Evolutionary conservation across 1,140 invertebrate species (phyloP).

Genomic region (Monochamus saltuarius): DNA sequence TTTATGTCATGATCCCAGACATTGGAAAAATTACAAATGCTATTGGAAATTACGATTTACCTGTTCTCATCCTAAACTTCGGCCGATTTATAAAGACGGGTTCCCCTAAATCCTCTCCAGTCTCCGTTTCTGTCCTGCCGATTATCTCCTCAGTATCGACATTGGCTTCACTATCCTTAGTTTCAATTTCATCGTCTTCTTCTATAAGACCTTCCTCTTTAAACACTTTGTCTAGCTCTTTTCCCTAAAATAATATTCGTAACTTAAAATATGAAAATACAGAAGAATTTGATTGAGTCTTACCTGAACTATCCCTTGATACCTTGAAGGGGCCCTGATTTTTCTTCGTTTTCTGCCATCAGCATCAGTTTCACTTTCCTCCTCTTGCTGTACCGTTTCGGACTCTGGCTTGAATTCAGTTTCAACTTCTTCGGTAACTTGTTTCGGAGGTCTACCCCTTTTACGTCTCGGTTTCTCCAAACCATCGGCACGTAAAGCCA

Average conservation of each 20-base stretch:
- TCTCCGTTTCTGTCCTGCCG: slow-evolving; percentile 64
- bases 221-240: slow-evolving; percentile 72
- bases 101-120: slow-evolving; percentile 62
- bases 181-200: slow-evolving; percentile 54
- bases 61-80: no score
- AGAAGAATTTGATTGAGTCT: neutral
- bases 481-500: slow-evolving; percentile 61
- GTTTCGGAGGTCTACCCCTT: slow-evolving; percentile 67
- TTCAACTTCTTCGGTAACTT: slow-evolving; percentile 32
- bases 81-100: slow-evolving; percentile 58
- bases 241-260: slow-evolving; percentile 55
- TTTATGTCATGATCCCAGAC: no score
- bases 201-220: slow-evolving; percentile 71
- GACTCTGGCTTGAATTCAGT: slow-evolving; percentile 50
- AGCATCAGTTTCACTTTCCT: slow-evolving; percentile 50
- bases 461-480: slow-evolving; percentile 66
- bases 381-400: slow-evolving; percentile 41
- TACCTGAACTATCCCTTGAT: slow-evolving; percentile 52
- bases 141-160: slow-evolving; percentile 58
- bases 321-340: slow-evolving; percentile 67
- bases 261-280: neutral
- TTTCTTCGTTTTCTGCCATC: slow-evolving; percentile 62
- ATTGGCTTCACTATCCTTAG: slow-evolving; percentile 12
- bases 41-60: no score
- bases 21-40: no score